phyloP scores from a whole-genome alignment of 2,888 invertebrate genomes.

The Eurytoma californica region DNA sequence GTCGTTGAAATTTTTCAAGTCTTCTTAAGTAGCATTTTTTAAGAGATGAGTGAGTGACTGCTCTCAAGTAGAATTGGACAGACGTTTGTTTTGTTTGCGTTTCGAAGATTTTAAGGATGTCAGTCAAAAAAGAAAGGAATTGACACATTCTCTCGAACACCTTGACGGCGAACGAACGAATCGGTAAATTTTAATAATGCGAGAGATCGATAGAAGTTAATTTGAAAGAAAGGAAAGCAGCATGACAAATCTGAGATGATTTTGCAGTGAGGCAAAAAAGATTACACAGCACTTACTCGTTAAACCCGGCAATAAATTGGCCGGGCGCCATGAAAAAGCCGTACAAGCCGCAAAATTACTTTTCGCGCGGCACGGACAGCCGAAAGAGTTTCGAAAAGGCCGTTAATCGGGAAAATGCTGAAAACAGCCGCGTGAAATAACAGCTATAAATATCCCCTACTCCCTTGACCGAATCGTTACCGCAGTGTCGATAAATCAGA shows the following conservation, averaged over 20 bases:
- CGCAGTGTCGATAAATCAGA: slow-evolving; percentile 50
- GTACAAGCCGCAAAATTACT: slow-evolving; percentile 42
- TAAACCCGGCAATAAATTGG: slow-evolving; percentile 30
- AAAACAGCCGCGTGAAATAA: slow-evolving; percentile 47
- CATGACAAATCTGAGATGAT: no score
- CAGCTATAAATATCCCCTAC: slow-evolving; percentile 43
- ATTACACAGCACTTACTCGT: slow-evolving; percentile 5
- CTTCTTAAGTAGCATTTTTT: neutral
- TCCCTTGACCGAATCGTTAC: slow-evolving; percentile 48
- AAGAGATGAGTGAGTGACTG: no score
- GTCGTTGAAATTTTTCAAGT: neutral
- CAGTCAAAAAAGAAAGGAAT: no score
- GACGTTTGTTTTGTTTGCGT: no score
- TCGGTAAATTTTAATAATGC: no score
- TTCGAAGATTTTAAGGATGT: no score
- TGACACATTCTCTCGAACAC: no score
- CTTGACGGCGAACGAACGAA: no score
- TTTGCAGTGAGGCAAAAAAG: no score
- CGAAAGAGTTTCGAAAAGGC: slow-evolving; percentile 35
- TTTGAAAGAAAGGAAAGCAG: no score
- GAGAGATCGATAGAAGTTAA: neutral
- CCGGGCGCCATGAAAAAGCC: slow-evolving; percentile 14
- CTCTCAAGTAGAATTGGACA: no score
- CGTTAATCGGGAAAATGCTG: slow-evolving; percentile 47
- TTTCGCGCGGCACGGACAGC: neutral